phyloP scores from a whole-genome alignment of 2,797 vertebrate genomes.

The Chromobotia macracanthus region DNA sequence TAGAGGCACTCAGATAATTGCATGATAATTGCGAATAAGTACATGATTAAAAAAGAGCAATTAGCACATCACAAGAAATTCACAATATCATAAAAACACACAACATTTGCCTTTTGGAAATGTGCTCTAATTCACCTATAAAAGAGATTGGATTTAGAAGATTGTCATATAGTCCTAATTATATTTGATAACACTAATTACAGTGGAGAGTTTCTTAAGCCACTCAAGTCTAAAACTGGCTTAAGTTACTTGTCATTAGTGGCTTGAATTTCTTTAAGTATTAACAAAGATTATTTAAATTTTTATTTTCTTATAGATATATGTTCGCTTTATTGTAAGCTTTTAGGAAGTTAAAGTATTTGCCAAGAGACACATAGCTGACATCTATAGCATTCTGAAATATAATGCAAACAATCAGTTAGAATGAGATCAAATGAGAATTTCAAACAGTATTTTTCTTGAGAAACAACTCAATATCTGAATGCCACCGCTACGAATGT shows the following conservation, averaged over 20 bases:
- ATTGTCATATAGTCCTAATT: constrained; percentile 11
- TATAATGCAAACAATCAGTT: no score
- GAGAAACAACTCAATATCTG: not conserved
- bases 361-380: no score
- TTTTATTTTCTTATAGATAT: not conserved
- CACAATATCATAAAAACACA: not conserved
- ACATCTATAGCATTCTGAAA: no score
- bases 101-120: constrained; percentile 13
- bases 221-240: not conserved
- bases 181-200: constrained; percentile 25
- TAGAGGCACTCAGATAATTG: constrained; percentile 14
- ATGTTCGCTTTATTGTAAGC: no score
- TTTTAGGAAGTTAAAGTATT: no score
- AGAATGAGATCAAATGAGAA: no score
- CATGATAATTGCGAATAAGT: constrained; percentile 26
- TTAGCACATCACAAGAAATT: constrained; percentile 12
- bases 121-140: constrained; percentile 13
- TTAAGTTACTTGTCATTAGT: not conserved
- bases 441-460: constrained; percentile 4
- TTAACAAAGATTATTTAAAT: not conserved
- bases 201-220: constrained; percentile 1
- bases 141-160: constrained; percentile 1
- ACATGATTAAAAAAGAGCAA: constrained; percentile 11
- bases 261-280: not conserved
- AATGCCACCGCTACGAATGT: not conserved